A percentile compares a stretch with the other conserved stretches of the same genome.
Evolutionary conservation across 2,888 invertebrate genomes (phyloP).

Genomic region (Zele albiditarsus): DNA sequence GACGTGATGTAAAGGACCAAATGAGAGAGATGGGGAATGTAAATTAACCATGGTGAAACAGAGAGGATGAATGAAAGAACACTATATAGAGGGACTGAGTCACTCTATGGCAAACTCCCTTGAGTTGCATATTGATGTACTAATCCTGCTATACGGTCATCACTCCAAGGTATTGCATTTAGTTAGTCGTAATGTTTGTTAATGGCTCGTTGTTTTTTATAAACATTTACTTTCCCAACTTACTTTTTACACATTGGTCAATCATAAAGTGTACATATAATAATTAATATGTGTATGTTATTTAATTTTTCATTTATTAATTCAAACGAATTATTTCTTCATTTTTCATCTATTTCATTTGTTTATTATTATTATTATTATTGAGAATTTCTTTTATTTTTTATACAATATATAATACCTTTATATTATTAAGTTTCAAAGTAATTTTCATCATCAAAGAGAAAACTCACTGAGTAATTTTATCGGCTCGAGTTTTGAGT

Average conservation of each 20-base stretch:
- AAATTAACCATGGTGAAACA: background rate
- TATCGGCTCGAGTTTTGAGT: background rate
- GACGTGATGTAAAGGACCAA: background rate
- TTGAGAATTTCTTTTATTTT: background rate
- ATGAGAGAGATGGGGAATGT: background rate
- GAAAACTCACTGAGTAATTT: background rate
- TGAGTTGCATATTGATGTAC: slow-evolving; percentile 6
- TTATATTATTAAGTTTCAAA: background rate
- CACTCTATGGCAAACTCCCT: background rate
- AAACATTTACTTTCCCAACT: too few species aligned
- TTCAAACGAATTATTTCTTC: too few species aligned
- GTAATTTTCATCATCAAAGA: slow-evolving; percentile 5
- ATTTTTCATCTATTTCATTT: too few species aligned
- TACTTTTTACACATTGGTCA: too few species aligned
- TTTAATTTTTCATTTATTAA: too few species aligned
- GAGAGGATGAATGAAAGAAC: too few species aligned
- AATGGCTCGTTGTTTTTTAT: background rate
- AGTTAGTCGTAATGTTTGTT: background rate
- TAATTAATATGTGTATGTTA: too few species aligned
- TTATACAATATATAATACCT: background rate
- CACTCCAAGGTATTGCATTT: background rate
- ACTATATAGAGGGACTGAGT: background rate
- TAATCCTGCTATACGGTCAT: background rate
- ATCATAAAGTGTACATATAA: too few species aligned
- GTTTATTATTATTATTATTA: background rate